A percentile compares a stretch with the other conserved stretches of the same genome.
Conservation (phyloP, 92 coral and sea anemone genomes). For the Blastomussa wellsi region DNA sequence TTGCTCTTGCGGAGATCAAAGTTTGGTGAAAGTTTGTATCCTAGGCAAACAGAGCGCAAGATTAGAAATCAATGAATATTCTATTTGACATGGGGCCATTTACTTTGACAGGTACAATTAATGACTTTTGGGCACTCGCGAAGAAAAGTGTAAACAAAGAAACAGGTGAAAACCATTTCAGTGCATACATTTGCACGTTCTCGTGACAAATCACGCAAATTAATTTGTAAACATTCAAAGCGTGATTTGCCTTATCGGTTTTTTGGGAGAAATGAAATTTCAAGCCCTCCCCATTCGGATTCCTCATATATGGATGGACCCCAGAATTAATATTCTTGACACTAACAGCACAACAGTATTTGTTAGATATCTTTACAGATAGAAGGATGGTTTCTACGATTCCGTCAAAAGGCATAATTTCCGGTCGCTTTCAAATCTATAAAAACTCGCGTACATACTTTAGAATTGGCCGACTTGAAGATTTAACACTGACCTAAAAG, state of each 20-base stretch:
- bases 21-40: conserved; percentile 25
- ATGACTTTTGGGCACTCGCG: conserved; percentile 8
- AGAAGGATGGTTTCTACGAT: neutral
- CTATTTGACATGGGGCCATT: conserved; percentile 6
- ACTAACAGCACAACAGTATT: neutral
- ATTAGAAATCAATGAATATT: conserved; percentile 30
- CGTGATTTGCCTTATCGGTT: neutral
- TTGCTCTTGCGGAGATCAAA: neutral
- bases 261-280: neutral
- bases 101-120: conserved; percentile 22
- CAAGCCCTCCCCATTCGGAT: neutral
- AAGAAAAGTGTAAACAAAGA: neutral
- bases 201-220: neutral
- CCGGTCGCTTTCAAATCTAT: neutral
- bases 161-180: conserved; percentile 6
- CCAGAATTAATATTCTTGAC: neutral
- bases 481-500: neutral
- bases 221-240: neutral
- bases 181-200: neutral
- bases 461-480: neutral
- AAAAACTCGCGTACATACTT: neutral
- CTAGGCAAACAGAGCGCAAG: conserved; percentile 7
- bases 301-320: neutral
- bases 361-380: neutral
- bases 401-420: neutral